Base-by-base conservation (phyloP, 2,888 invertebrate genomes). In the Polymixis flavicincta region DNA sequence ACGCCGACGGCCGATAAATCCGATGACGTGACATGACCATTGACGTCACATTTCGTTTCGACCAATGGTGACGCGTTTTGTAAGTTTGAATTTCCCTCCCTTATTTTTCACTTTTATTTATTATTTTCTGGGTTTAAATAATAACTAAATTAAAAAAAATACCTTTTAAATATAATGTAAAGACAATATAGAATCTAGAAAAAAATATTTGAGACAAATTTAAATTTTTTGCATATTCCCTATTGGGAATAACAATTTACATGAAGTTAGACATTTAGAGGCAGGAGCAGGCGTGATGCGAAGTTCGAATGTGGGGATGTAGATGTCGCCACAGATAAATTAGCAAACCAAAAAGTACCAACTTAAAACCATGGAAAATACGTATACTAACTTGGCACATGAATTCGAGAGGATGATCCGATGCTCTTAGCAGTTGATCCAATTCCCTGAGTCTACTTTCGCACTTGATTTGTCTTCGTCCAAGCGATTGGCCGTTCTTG, bases 391-490 rank as follows among this genome's bases (percentile, higher is more conserved):
- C 98, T 97, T 98, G 98, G 89, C 98, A 98, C 98, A 99, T 98
- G 89, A 98, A 98, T 92, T 98, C 98, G 70, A 98, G 95, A 0
- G 98, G 98, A 90, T 98, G 98, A 87, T 98, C 98, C 74, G 98
- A 97, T 9, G 98, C 97, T 55, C 98, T 96, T 72, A 99, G 95
- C 87, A 99, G 96, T 89, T 98, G 98, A 91, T 98, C 98, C 72
- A 99, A 95, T 91, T 99, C 98, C 52, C 98, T 96, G 71, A 98
- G 96, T 73, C 98, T 97, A 89, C 98, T 98, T 94, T 98, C 98
- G 93, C 98, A 99, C 93, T 99, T 99, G 86, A 99, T 97, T 88
- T 98, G 98, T n/a, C 98, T 96, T 61, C 98, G 97, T 0, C 99
- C 99, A 37, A 98, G 96, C 9, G 98, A 97, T 89, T 97, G 97